These are phyloP conservation scores for Pterostichus niger DNA, from an alignment of 2,888 invertebrate genomes.

Conservation along the genomic window DNA sequence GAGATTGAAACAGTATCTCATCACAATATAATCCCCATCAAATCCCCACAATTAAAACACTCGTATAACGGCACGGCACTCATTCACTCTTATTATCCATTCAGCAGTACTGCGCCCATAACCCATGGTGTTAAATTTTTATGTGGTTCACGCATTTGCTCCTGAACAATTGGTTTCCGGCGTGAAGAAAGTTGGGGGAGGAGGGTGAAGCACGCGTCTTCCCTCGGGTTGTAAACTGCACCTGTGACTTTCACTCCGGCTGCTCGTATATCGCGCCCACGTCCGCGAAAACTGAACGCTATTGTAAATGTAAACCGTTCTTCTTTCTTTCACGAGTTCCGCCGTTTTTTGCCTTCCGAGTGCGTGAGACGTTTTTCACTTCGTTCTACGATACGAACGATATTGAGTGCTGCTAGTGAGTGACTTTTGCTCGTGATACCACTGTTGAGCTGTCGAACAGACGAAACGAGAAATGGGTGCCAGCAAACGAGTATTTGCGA, in stretches of 20 bases:
- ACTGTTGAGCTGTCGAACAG: too few species aligned
- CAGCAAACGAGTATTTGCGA: too few species aligned
- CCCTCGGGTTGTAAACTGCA: constrained; percentile 59
- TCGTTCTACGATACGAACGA: too few species aligned
- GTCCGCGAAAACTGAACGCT: constrained; percentile 60
- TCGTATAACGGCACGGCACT: constrained; percentile 20
- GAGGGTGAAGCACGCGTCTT: constrained; percentile 29
- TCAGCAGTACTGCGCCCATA: constrained; percentile 44
- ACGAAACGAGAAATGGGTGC: too few species aligned
- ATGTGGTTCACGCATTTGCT: constrained; percentile 58
- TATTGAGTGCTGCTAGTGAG: too few species aligned
- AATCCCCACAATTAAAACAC: constrained; percentile 43
- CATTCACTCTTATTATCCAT: constrained; percentile 50
- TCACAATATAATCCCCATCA: constrained; percentile 43
- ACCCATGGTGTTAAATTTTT: constrained; percentile 57
- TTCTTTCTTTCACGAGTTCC: constrained; percentile 32
- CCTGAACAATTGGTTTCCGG: constrained; percentile 37
- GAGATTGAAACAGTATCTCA: constrained; percentile 7
- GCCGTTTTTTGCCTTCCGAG: constrained; percentile 14
- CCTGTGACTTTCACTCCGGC: constrained; percentile 60
- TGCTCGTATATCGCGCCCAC: constrained; percentile 60
- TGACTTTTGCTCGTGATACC: too few species aligned
- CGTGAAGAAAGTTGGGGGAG: not conserved
- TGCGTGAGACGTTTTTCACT: constrained; percentile 34
- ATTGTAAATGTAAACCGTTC: constrained; percentile 64